phyloP scores from a whole-genome alignment of 2,797 vertebrate species.

The Allobates femoralis region DNA sequence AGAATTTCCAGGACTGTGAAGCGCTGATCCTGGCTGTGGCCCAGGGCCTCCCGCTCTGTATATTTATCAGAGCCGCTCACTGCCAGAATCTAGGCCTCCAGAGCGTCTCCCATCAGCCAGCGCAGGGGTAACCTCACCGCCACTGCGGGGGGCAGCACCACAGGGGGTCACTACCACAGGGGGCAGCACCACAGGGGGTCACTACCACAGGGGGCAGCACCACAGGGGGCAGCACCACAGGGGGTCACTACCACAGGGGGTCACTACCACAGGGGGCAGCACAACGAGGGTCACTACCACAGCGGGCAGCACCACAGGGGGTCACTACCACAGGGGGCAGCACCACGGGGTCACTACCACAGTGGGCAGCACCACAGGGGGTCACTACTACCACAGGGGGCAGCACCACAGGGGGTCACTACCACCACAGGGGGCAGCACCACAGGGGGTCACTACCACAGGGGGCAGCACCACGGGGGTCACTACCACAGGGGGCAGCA shows the following conservation, averaged over 20 bases:
- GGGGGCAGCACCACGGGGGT: neutral
- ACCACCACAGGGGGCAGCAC: neutral
- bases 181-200: too few relatives aligned
- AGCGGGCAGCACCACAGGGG: neutral
- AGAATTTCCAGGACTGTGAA: neutral
- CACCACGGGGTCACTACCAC: too few relatives aligned
- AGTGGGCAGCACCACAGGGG: neutral
- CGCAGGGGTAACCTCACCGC: neutral
- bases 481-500: neutral
- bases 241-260: too few relatives aligned
- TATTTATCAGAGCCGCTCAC: neutral
- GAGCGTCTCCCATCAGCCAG: conserved; percentile 10
- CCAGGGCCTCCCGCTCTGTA: neutral
- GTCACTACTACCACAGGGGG: too few relatives aligned
- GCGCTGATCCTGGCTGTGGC: neutral
- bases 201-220: too few relatives aligned
- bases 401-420: neutral
- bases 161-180: neutral
- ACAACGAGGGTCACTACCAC: neutral
- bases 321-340: too few relatives aligned
- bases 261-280: neutral
- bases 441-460: neutral
- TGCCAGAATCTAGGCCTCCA: conserved; percentile 17
- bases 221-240: neutral
- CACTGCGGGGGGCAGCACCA: neutral